Evolutionary conservation across 2,113 vertebrate genomes (phyloP).

Genomic region (Crotalus tigris): DNA sequence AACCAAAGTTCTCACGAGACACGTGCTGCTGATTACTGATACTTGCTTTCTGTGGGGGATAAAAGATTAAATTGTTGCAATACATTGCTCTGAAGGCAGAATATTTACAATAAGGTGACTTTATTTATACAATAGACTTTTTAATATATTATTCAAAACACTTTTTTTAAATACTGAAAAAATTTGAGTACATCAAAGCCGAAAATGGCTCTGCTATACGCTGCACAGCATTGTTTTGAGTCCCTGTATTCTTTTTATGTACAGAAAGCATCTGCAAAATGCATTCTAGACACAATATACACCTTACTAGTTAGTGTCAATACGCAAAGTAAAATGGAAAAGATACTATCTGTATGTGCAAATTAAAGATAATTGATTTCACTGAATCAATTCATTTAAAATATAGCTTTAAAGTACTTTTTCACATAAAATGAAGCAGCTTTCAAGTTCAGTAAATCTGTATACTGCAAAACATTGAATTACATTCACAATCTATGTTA

Average conservation of each 20-base stretch:
- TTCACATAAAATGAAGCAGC: conserved; percentile 94
- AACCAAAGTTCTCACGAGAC: not conserved
- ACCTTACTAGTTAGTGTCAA: conserved; percentile 77
- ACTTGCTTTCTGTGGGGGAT: not conserved
- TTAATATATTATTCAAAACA: conserved; percentile 99
- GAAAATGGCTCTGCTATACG: conserved; percentile 94
- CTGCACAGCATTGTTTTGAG: conserved; percentile 85
- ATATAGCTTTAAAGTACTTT: conserved; percentile 83
- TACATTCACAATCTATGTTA: conserved; percentile 98
- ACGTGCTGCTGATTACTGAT: not conserved
- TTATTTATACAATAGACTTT: conserved; percentile 98
- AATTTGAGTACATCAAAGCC: conserved; percentile 94
- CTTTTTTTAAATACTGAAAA: conserved; percentile 98
- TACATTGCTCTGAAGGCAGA: conserved; percentile 14
- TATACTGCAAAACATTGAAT: conserved; percentile 88
- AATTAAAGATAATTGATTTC: conserved; percentile 82
- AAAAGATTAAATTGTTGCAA: not conserved
- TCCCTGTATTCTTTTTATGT: conserved; percentile 87
- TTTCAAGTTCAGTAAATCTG: conserved; percentile 87
- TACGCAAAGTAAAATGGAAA: conserved; percentile 82
- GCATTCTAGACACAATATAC: conserved; percentile 84
- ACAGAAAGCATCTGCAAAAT: conserved; percentile 92
- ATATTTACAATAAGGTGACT: conserved; percentile 91
- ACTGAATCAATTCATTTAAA: conserved; percentile 81
- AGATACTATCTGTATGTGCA: conserved; percentile 88